Evolutionary conservation across 2,888 invertebrate species (phyloP).

Genomic region (Onthophagus sagittarius): DNA sequence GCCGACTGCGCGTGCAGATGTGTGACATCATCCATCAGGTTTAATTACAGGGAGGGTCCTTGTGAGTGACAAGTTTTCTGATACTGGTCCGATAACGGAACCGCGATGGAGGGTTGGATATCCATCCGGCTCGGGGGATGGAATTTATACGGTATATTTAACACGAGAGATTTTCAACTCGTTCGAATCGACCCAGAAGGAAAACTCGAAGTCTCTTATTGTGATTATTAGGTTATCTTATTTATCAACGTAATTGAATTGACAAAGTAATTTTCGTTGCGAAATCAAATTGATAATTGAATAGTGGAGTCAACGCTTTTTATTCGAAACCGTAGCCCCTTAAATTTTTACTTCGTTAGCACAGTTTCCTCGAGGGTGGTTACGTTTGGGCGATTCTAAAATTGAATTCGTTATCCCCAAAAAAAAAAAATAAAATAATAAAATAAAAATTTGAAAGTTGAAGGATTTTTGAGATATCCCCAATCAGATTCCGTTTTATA

Average conservation of each 20-base stretch:
- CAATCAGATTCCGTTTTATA: no score
- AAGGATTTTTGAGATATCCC: no score
- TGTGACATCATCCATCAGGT: conserved; percentile 30
- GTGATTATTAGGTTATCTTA: neutral
- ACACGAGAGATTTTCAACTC: conserved; percentile 5
- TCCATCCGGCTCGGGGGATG: conserved; percentile 5
- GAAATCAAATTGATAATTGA: neutral
- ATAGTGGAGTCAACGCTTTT: neutral
- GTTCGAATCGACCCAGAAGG: neutral
- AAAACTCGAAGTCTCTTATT: neutral
- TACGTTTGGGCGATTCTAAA: neutral
- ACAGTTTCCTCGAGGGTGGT: neutral
- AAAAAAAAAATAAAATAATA: no score
- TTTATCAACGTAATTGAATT: neutral
- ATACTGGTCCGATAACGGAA: conserved; percentile 16
- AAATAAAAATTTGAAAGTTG: no score
- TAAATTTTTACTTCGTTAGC: neutral
- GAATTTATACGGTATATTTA: conserved; percentile 12
- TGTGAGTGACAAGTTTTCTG: conserved; percentile 16
- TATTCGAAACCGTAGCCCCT: neutral
- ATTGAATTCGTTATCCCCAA: no score
- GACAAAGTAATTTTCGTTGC: neutral
- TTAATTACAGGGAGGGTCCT: conserved; percentile 27
- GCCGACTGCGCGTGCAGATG: conserved; percentile 20
- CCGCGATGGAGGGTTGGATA: conserved; percentile 8